Percentiles rank a stretch among this genome's conserved stretches.
phyloP scores from a whole-genome alignment of 2,113 vertebrate species.

The Thomomys bottae region DNA sequence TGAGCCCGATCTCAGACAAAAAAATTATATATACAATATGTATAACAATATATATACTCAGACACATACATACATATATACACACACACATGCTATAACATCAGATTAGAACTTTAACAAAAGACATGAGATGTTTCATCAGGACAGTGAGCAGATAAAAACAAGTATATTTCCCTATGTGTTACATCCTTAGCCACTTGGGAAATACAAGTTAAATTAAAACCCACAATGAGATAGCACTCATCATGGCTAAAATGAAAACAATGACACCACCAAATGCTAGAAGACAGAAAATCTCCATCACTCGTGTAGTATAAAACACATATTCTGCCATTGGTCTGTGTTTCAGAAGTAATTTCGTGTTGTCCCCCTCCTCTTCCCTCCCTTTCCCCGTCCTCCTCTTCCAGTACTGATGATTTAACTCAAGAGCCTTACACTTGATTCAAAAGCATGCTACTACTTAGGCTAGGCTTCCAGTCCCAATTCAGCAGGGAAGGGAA shows the following conservation, averaged over 20 bases:
- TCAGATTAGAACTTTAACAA: neutral
- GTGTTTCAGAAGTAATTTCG: too few species aligned
- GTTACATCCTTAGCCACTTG: neutral
- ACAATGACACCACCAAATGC: neutral
- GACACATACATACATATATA: too few species aligned
- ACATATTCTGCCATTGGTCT: neutral
- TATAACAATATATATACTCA: too few species aligned
- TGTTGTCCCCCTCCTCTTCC: too few species aligned
- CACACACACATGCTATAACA: neutral
- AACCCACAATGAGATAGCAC: neutral
- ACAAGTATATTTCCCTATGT: neutral
- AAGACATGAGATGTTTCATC: neutral
- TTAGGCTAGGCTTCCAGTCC: too few species aligned
- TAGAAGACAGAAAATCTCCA: neutral
- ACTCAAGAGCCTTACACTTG: too few species aligned
- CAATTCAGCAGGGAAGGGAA: neutral
- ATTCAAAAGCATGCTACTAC: too few species aligned
- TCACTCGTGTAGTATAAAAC: neutral
- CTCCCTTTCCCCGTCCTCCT: too few species aligned
- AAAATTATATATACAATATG: too few species aligned
- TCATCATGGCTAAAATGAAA: neutral
- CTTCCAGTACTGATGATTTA: too few species aligned
- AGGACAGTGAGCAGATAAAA: neutral
- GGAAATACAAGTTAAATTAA: conserved; percentile 11
- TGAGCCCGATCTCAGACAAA: too few species aligned